Evolutionary conservation across 2,113 vertebrate species (phyloP), one percentile per base, ranked within the genome.

Genomic region (Ophthalmolycus amberensis): DNA sequence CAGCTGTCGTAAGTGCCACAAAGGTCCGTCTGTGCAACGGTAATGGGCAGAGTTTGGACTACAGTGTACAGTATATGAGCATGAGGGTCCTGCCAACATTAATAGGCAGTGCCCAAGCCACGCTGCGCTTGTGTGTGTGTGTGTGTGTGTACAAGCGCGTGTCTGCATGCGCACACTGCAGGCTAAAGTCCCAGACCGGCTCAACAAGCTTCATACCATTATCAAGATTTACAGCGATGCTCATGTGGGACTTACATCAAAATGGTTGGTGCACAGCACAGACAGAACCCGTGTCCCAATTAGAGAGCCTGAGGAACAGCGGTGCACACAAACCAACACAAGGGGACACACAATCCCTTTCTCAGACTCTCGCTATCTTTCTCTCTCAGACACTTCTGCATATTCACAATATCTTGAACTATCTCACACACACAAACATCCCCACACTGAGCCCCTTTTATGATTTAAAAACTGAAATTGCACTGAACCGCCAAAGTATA

Each of bases 161-260:
- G 60, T 71, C 25, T 82, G 56, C 46, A 54, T 44, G 38, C 69
- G 69, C 59, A 2, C 75, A 83, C 48, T 75, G 75, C 71, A 72
- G 84, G 80, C 74, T 83, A 67, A 73, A 88, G 83, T 90, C 88
- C 81, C 89, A 85, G 85, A 86, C 84, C 68, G 66, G 79, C 90
- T 89, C 77, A 62, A 91, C 86, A 85, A 89, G 90, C 89, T 91
- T 93, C 91, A 91, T 90, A 88, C 88, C 87, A 90, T 92, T 92
- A 94, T 93, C 90, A 93, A 94, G 91, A 94, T 94, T 94, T 93
- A 94, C 92, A 92, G 90, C 64, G 6, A 90, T 87, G 90, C 86
- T 92, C 91, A 92, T 92, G 87, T 88, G 88, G 91, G 92, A 93
- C 90, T 86, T 88, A 76, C 83, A 91, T 93, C 87, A 89, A 92